Base-by-base conservation (phyloP, 2,888 invertebrate genomes). In the Aproaerema taeniolella region DNA sequence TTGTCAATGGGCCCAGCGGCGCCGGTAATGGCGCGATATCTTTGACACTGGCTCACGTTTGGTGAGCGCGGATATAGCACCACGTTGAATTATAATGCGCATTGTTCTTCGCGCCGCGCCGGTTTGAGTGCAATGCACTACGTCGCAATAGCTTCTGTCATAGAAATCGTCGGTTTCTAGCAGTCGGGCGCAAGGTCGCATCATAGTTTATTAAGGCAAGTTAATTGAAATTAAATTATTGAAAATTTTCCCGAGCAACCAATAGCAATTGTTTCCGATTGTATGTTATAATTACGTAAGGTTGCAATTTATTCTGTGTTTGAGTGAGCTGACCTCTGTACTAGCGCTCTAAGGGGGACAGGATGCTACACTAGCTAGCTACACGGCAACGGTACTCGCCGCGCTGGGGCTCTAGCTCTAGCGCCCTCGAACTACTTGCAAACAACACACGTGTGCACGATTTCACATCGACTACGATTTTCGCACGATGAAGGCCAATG, bases 71-170 rank as follows among this genome's bases (percentile, higher is more conserved):
- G 81, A 82, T 81, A 81, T 79, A 78, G 74, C 75, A 73, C 73
- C 75, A 74, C 70, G 74, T 80, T 73, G 80, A 82, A 85, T 85
- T 75, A 79, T 80, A 86, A 85, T 83, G 82, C 70, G 80, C 75
- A 83, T 83, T 83, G 85, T 85, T 81, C 71, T 61, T 65, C 66
- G 52, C 41, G 36, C 58, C 61, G 64, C 65, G 67, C 66, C 67
- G 69, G 61, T 63, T 67, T 49, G 75, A 71, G 85, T 81, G 85
- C 83, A 83, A 77, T 80, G 86, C 77, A 82, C 83, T 76, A 61
- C 70, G 65, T 55, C 72, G 78, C 74, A 76, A 80, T 72, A 65
- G 60, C 63, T 66, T 66, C 71, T 75, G 75, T 81, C 79, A 78
- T 80, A 83, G 81, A 85, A 82, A 75, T 75, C 74, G 68, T 58